Evolutionary conservation across 2,113 vertebrate genomes (phyloP), one percentile per base, ranked within the genome.

Genomic region (Ctenomys sociabilis): DNA sequence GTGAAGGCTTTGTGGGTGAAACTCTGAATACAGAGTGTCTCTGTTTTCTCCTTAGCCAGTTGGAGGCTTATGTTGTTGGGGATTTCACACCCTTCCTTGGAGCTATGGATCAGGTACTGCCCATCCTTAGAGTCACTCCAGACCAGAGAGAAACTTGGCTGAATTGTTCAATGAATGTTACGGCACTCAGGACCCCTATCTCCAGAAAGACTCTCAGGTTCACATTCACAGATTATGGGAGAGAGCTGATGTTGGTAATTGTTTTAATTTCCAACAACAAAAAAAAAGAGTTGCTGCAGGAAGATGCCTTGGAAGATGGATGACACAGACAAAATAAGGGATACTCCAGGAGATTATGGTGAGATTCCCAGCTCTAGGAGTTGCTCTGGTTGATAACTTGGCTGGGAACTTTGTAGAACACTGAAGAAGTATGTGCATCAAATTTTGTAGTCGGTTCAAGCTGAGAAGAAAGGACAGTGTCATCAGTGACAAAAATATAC

Each of bases 401-500:
- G 40, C 32, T 49, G 22, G 63, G 11, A 52, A 28, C 52, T 43
- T 64, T 93, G 77, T 82, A 81, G 64, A 54, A 82, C 37, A 17
- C 1, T 16, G 19, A 11, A 22, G 43, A 72, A n/a, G 32, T 5
- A 0, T 54, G 40, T 54, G 28, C 19, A 21, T 91, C 35, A 57
- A 43, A 40, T 59, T 22, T 22, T 49, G 32, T 30, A 66, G 66
- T 37, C 81, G 68, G 59, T 4, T n/a, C 11, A 49, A 52, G 37
- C 32, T 78, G 68, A 70, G 63, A 90, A 95, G 72, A 92, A 80
- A 89, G 88, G 63, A 61, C 92, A 30, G 1, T 81, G 43, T 68
- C 54, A 92, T 93, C 28, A 0, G 19, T 85, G 88, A 90, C 64
- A 93, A 81, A 95, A 93, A 78, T 84, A 63, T 52, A 45, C 88